Base-by-base conservation (phyloP, 2,113 vertebrate genomes). In the Otocyon megalotis region DNA sequence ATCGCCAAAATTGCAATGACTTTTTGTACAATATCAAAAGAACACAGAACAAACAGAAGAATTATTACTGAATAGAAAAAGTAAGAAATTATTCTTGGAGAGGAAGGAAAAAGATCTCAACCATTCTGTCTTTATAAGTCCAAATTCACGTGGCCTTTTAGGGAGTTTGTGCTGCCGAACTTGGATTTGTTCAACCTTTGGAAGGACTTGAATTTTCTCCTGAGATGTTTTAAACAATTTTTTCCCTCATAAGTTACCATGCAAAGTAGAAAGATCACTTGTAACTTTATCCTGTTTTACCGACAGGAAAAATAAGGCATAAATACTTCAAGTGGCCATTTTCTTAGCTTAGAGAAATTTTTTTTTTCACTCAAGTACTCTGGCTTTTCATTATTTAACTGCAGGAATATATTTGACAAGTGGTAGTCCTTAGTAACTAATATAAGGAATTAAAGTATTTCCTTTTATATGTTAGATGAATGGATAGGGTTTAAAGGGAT, bases 21-120 rank as follows among this genome's bases (percentile, higher is more conserved):
- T 93, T 97, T 96, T 88, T 89, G n/a, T 81, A 86, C 67, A 74
- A 58, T 88, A 85, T 90, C 53, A 58, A 92, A 58, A 92, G 69
- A 97, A 93, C 88, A 88, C 8, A 80, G 93, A 93, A 95, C 77
- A 95, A 95, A 93, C 28, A 74, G 81, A 88, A 93, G 6, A 80
- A 82, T 22, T 11, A 28, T 95, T 65, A 87, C 8, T 69, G 22
- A 92, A 81, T 54, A 97, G 48, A 19, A 93, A 94, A 97, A 80
- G 58, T 69, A 94, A 87, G 81, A 95, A 87, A 81, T 95, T 72
- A 90, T 26, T 95, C 50, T 91, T 84, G 67, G 54, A 92, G 74
- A 96, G 5, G 14, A 94, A 56, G 58, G 48, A 71, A 93, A 87
- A 86, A 62, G 6, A 56, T 54, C 26, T 79, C 35, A 92, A 62